phyloP scores from a whole-genome alignment of 2,113 vertebrate genomes.

The Apteryx owenii region DNA sequence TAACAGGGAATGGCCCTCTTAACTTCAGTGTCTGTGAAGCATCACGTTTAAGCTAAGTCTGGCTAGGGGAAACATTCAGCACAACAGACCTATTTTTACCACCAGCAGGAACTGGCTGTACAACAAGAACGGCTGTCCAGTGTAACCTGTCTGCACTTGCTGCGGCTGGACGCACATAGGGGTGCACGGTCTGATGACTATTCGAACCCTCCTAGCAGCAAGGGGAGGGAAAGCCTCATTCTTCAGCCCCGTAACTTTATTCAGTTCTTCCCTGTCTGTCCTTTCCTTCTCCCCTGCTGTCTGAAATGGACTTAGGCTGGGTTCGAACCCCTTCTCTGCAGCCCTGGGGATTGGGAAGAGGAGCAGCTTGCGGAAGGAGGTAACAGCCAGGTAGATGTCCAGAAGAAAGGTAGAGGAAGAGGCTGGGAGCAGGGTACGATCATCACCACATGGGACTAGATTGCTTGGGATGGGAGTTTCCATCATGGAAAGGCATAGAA shows the following conservation, averaged over 20 bases:
- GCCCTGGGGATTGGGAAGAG: background rate
- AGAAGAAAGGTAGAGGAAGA: background rate
- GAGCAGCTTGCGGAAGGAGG: background rate
- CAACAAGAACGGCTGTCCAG: background rate
- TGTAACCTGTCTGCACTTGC: rapidly evolving
- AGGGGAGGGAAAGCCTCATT: background rate
- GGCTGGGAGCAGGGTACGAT: background rate
- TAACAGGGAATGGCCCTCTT: background rate
- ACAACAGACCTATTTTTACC: background rate
- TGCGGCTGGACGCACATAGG: background rate
- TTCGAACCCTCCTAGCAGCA: background rate
- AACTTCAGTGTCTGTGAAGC: background rate
- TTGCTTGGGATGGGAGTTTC: background rate
- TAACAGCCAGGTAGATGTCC: background rate
- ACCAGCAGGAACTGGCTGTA: background rate
- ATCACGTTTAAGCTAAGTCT: background rate
- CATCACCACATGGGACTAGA: background rate
- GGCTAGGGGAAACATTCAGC: background rate
- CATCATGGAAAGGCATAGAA: background rate
- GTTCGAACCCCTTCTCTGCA: background rate
- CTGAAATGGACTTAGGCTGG: background rate
- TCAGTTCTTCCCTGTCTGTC: background rate
- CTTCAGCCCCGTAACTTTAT: background rate
- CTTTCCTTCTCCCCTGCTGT: background rate
- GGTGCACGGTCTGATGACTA: too few species aligned